A percentile compares a stretch with the other conserved stretches of the same genome.
phyloP scores from a whole-genome alignment of 2,797 vertebrate genomes.

The Cryptoprocta ferox region DNA sequence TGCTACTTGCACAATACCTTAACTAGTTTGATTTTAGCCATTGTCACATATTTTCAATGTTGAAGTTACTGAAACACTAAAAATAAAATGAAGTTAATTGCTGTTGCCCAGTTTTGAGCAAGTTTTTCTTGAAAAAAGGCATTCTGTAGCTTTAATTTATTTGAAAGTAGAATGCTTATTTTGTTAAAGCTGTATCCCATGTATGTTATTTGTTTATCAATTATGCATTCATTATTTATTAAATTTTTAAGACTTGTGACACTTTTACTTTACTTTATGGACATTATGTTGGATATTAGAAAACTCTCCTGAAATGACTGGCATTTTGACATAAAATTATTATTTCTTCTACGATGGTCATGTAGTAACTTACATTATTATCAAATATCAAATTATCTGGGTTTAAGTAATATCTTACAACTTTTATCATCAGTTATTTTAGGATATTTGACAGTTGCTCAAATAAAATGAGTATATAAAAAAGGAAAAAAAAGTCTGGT shows the following conservation, averaged over 20 bases:
- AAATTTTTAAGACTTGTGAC: neutral
- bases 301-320: neutral
- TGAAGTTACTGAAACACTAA: neutral
- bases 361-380: neutral
- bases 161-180: neutral
- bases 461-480: neutral
- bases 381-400: neutral
- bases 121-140: neutral
- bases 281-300: neutral
- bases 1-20: neutral
- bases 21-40: neutral
- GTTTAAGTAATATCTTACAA: neutral
- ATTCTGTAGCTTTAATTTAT: neutral
- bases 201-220: neutral
- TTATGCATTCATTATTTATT: neutral
- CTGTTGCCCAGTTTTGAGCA: neutral
- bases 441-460: neutral
- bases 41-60: neutral
- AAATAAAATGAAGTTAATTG: neutral
- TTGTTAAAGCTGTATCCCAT: neutral
- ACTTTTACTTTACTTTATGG: neutral
- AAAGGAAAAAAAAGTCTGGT: neutral
- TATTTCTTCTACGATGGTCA: neutral
- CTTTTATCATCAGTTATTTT: conserved; percentile 13
- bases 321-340: conserved; percentile 9